Evolutionary conservation across 1,140 invertebrate species (phyloP).

Genomic region (Lepidurus arcticus): DNA sequence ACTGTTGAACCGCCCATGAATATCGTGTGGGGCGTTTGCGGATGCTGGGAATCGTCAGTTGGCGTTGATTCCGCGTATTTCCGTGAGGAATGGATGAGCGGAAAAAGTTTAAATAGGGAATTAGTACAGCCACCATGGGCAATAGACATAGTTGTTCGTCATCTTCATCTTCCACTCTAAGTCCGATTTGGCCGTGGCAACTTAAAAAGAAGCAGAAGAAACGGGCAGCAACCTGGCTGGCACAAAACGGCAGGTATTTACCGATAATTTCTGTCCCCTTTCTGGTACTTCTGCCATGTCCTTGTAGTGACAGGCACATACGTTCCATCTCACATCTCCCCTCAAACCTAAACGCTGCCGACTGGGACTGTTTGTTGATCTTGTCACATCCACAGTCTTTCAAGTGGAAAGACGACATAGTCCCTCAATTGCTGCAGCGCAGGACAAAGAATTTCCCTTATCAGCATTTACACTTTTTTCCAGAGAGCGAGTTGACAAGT

Average conservation of each 20-base stretch:
- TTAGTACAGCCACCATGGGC: background rate
- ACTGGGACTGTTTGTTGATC: constrained; percentile 19
- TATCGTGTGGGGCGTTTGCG: background rate
- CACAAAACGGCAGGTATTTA: background rate
- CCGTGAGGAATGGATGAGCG: background rate
- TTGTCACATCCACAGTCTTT: constrained; percentile 2
- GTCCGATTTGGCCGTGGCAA: background rate
- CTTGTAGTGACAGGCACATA: background rate
- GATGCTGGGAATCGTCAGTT: background rate
- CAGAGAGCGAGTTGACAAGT: too few species aligned
- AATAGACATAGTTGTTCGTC: too few species aligned
- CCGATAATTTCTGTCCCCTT: background rate
- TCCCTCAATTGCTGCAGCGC: background rate
- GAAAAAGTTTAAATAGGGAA: background rate
- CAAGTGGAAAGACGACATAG: background rate
- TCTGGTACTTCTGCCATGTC: background rate
- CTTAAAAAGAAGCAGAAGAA: constrained; percentile 6
- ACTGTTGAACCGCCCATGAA: background rate
- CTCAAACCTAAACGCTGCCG: background rate
- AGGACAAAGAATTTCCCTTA: too few species aligned
- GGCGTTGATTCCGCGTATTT: background rate
- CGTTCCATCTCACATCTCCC: background rate
- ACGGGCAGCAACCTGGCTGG: background rate
- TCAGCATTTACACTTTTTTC: too few species aligned
- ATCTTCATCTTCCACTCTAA: background rate